Conservation (phyloP, 2,113 vertebrate genomes). For the Thunnus maccoyii region DNA sequence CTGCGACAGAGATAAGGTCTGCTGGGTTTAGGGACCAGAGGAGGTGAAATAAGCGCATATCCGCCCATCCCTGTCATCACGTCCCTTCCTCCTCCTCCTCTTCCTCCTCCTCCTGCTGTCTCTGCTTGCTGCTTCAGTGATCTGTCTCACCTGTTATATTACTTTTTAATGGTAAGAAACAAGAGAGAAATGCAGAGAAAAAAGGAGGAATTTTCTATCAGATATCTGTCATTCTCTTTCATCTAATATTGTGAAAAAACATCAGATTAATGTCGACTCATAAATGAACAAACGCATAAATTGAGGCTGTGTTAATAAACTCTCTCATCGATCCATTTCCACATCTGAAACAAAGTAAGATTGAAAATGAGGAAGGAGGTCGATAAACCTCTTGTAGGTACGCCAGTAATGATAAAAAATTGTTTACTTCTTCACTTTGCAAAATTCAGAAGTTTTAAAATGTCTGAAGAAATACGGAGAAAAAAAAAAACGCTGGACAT, state of each 20-base stretch:
- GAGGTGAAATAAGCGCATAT: background rate
- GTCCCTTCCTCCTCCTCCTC: background rate
- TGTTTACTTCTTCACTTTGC: too few species aligned
- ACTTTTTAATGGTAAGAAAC: background rate
- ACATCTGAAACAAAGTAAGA: background rate
- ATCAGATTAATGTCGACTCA: background rate
- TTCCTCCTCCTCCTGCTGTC: background rate
- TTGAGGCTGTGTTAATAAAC: background rate
- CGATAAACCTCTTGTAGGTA: background rate
- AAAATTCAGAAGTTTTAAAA: background rate
- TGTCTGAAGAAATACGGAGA: too few species aligned
- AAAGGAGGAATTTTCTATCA: background rate
- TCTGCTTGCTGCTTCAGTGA: constrained; percentile 11
- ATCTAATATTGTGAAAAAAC: background rate
- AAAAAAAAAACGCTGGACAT: too few species aligned
- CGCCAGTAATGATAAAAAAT: background rate
- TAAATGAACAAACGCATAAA: background rate
- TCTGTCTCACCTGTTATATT: background rate
- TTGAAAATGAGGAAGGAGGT: background rate
- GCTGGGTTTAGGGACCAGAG: background rate
- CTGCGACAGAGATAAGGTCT: background rate
- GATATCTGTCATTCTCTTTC: background rate
- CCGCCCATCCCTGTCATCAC: background rate
- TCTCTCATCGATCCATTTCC: background rate
- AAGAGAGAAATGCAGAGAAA: background rate